Percentiles rank a stretch among this genome's conserved stretches.
phyloP scores from a whole-genome alignment of 2,113 vertebrate species.

The Pica pica region DNA sequence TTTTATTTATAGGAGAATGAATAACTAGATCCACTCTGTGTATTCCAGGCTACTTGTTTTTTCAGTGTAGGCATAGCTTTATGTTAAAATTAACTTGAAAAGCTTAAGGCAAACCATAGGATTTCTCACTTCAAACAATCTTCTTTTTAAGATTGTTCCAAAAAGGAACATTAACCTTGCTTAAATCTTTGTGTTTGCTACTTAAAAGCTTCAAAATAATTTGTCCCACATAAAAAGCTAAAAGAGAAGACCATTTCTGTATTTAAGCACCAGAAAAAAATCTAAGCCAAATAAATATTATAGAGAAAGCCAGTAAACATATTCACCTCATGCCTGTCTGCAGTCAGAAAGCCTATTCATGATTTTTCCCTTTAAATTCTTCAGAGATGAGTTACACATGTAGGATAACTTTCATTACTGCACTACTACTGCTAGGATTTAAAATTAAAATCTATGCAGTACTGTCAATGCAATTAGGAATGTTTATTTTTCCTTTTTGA shows the following conservation, averaged over 20 bases:
- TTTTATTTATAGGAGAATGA: not conserved
- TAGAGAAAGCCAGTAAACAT: not conserved
- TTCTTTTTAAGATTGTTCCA: not conserved
- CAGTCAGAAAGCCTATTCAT: not conserved
- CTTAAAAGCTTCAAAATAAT: not conserved
- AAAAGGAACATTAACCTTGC: not conserved
- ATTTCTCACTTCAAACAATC: not conserved
- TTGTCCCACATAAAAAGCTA: not conserved
- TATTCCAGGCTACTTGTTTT: not conserved
- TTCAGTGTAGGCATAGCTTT: not conserved
- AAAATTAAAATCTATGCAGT: not conserved
- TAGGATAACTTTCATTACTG: not conserved
- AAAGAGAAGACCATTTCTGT: not conserved
- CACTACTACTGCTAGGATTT: not conserved
- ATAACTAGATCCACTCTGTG: not conserved
- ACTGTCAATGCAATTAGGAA: not conserved
- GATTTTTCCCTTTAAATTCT: conserved; percentile 1
- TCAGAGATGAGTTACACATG: not conserved
- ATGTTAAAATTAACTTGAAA: not conserved
- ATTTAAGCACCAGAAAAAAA: not conserved
- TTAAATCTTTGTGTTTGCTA: not conserved
- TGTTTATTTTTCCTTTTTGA: not conserved
- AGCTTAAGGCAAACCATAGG: not conserved
- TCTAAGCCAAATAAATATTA: not conserved
- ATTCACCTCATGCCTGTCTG: not conserved